Base-by-base conservation (phyloP, 2,797 vertebrate genomes). In the Hydrophis major region DNA sequence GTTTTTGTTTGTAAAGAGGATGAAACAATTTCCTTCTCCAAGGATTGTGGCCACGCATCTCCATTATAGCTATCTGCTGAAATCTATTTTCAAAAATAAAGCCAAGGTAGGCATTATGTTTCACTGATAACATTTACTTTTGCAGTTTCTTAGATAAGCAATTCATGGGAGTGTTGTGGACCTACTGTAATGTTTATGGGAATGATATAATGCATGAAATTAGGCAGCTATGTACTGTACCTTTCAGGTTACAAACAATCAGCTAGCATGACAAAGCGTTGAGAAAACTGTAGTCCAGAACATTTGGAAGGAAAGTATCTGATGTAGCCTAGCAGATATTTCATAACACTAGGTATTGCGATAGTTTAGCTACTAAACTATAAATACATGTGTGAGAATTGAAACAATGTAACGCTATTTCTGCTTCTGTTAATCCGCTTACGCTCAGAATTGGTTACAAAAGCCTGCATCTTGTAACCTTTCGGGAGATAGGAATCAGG, bases 1-100 rank as follows among this genome's bases (percentile, higher is more conserved):
- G 60, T 96, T 27, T 92, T 94, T 95, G 95, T 20, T 32, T 32
- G 7, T 6, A 93, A 95, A 98, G 97, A 96, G 95, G 86, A 96
- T 97, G 96, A 97, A 97, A 90, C 92, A 93, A 47, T 94, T 97
- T 22, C 95, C 90, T 22, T 97, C 97, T 22, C 96, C 97, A 92
- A 96, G 97, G 92, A 94, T 98, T 94, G 89, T 98, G 94, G 94
- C 97, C 95, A 96, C 96, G 55, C 95, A 97, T 47, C 95, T 97
- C 92, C 97, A 94, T 95, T 97, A 96, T 8, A 95, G 97, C 87
- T 95, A 92, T 59, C 90, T 98, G 28, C 95, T 95, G 8, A 94
- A 93, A n/a, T 97, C 97, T 78, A 53, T 97, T 96, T 94, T 96
- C 91, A 94, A 96, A 94, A 97, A 94, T 69, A 97, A 97, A 96